Evolutionary conservation across 2,113 vertebrate species (phyloP), one percentile per base, ranked within the genome.

Genomic region (Melanotaenia duboulayi): DNA sequence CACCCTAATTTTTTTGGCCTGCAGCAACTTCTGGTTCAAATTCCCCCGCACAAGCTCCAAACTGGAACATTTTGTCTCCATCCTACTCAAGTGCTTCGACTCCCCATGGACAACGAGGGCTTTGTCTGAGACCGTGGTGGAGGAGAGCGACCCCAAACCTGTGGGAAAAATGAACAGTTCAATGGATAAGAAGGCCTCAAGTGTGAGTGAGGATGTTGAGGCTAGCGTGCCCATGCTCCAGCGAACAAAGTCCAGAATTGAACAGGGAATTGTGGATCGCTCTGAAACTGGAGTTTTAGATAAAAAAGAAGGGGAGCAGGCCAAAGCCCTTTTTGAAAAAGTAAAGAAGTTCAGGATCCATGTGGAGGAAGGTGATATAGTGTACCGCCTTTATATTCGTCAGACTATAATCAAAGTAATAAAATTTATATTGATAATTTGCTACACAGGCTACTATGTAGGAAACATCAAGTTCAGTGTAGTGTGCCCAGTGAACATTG

Each of bases 21-120:
- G 97, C 82, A 99, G 97, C 90, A 99, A 99, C 90, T 99, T 99
- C 91, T 99, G 97, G 97, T 99, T 99, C 92, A 99, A 99, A 89
- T 99, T 99, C 81, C 97, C 97, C 0, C 95, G 97, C 78, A 99
- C 97, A 55, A 99, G 97, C 90, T 99, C 97, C 0, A 99, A 99
- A 90, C 94, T 99, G 85, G 97, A 99, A 84, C 97, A 99, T 76
- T 99, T 99, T 42, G 97, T 99, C 57, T 99, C 97, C 65, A 99
- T 99, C 89, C 93, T 99, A 71, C 94, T 98, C 13, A 99, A 99
- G 86, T 99, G 97, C 89, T 99, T 99, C 10, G 97, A 99, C 89
- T 99, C 97, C 0, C 97, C 97, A 0, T 99, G 97, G 97, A 99
- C 97, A 37, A 98, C 97, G 0, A 94, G 97, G 42, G 97, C 97